Evolutionary conservation across 2,797 vertebrate species (phyloP).

Genomic region (Menidia menidia): DNA sequence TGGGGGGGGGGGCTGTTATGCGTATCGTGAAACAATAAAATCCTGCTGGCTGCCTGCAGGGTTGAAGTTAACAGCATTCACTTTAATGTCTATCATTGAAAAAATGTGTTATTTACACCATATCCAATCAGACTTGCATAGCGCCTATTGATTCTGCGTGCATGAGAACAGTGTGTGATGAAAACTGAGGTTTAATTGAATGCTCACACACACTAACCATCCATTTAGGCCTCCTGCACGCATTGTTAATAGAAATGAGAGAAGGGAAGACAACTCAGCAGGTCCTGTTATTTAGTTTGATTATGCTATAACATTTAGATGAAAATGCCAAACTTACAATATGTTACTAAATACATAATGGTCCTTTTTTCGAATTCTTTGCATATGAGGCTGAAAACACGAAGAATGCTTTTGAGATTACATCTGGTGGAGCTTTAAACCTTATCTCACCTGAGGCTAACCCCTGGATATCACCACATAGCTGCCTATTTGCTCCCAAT

Average conservation of each 20-base stretch:
- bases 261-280: neutral
- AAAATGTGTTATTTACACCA: slow-evolving; percentile 35
- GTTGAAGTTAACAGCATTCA: neutral
- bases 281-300: neutral
- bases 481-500: slow-evolving; percentile 4
- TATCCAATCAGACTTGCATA: slow-evolving; percentile 43
- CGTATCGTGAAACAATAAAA: slow-evolving; percentile 42
- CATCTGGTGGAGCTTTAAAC: slow-evolving; percentile 16
- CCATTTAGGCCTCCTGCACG: slow-evolving; percentile 13
- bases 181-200: slow-evolving; percentile 53
- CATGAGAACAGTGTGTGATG: slow-evolving; percentile 51
- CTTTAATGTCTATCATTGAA: slow-evolving; percentile 43
- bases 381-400: slow-evolving; percentile 7
- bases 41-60: neutral
- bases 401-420: neutral
- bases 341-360: neutral
- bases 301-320: neutral
- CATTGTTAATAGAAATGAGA: slow-evolving; percentile 6
- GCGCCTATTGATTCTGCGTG: slow-evolving; percentile 62
- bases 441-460: neutral
- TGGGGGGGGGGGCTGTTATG: slow-evolving; percentile 4
- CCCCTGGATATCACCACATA: slow-evolving; percentile 1
- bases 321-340: neutral
- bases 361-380: neutral
- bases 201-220: slow-evolving; percentile 15